Evolutionary conservation across 2,797 vertebrate species (phyloP).

Genomic region (Gallinago nigripennis): DNA sequence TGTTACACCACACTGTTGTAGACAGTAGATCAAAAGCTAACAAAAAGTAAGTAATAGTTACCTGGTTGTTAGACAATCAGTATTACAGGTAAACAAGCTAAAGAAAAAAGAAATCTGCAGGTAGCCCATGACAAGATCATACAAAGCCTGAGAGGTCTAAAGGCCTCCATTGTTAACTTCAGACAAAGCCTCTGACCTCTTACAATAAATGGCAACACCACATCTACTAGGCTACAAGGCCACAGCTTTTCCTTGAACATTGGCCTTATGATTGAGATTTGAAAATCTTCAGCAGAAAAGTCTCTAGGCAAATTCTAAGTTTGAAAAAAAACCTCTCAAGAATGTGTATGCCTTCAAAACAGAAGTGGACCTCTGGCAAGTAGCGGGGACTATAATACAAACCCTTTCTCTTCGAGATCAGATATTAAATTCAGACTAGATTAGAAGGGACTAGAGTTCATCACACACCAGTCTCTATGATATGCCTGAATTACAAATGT

Average conservation of each 20-base stretch:
- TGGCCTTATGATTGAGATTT: background rate
- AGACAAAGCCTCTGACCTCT: background rate
- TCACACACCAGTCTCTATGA: background rate
- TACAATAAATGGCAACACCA: background rate
- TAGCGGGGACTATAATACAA: background rate
- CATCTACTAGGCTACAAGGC: background rate
- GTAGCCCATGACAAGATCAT: background rate
- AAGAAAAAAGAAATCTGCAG: background rate
- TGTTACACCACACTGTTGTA: background rate
- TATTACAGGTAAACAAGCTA: background rate
- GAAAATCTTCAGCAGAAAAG: background rate
- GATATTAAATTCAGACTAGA: background rate
- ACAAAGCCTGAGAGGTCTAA: background rate
- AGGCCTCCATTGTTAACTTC: background rate
- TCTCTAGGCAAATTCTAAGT: background rate
- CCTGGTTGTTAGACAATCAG: background rate
- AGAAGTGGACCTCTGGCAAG: background rate
- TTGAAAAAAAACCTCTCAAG: background rate
- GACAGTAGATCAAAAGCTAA: background rate
- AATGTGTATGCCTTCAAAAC: background rate
- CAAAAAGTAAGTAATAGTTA: background rate
- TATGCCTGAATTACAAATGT: constrained; percentile 1
- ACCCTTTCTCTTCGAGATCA: background rate
- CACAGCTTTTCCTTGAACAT: background rate
- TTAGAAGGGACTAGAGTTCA: constrained; percentile 4